A percentile compares a stretch with the other conserved stretches of the same genome.
Evolutionary conservation across 2,113 vertebrate genomes (phyloP).

Genomic region (Cyprinodon brontotheroides): DNA sequence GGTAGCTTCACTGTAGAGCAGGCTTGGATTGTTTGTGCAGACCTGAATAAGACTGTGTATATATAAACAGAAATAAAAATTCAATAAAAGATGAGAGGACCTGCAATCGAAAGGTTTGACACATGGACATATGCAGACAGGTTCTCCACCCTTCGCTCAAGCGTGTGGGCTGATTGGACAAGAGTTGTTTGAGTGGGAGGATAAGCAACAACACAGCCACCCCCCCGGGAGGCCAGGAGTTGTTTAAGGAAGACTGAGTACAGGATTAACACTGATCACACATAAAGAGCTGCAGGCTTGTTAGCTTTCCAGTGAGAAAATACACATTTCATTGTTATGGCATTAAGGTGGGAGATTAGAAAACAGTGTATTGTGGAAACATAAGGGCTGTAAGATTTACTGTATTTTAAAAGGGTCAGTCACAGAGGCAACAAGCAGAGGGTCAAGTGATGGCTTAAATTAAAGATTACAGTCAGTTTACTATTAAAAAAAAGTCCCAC

Average conservation of each 20-base stretch:
- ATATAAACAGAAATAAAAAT: slow-evolving; percentile 24
- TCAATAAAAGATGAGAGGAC: slow-evolving; percentile 27
- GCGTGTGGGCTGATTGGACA: slow-evolving; percentile 53
- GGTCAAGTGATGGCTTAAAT: slow-evolving; percentile 34
- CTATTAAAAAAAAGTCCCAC: not conserved
- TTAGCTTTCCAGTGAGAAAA: slow-evolving; percentile 37
- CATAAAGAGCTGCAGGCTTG: slow-evolving; percentile 44
- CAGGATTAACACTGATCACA: slow-evolving; percentile 52
- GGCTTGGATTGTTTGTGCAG: not conserved
- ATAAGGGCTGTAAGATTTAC: slow-evolving; percentile 3
- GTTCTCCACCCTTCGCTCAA: slow-evolving; percentile 40
- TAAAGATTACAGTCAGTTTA: slow-evolving; percentile 29
- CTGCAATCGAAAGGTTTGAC: slow-evolving; percentile 57
- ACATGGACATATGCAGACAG: slow-evolving; percentile 41
- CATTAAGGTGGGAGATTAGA: slow-evolving; percentile 39
- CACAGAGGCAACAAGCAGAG: slow-evolving; percentile 6
- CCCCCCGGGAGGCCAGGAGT: slow-evolving; percentile 25
- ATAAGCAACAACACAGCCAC: slow-evolving; percentile 42
- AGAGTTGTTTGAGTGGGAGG: slow-evolving; percentile 56
- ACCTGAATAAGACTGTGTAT: not conserved
- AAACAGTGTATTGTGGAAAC: slow-evolving; percentile 11
- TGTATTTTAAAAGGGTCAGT: slow-evolving; percentile 16
- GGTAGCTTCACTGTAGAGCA: not conserved
- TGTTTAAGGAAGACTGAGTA: slow-evolving; percentile 24
- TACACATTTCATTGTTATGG: slow-evolving; percentile 37